Evolutionary conservation across 1,140 invertebrate species (phyloP).

Genomic region (Drosophila trapezifrons): DNA sequence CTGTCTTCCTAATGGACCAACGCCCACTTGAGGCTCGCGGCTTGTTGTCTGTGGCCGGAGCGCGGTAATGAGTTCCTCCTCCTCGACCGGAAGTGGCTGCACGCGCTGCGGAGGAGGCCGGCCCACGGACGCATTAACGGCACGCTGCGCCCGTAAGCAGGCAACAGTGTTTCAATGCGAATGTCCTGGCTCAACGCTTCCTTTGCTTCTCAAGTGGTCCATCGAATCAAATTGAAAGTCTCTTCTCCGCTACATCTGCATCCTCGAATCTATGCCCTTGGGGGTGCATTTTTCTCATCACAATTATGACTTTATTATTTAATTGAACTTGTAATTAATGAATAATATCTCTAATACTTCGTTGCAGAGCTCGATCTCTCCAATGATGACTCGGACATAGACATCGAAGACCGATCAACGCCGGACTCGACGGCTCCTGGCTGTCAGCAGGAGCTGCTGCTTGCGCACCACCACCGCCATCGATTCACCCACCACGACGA

Average conservation of each 20-base stretch:
- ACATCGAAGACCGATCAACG: constrained; percentile 84
- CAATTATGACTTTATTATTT: neutral
- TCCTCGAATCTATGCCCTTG: neutral
- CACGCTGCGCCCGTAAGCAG: constrained; percentile 63
- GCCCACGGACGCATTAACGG: constrained; percentile 50
- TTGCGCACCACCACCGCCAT: constrained; percentile 36
- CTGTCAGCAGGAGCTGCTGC: constrained; percentile 65
- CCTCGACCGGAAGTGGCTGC: constrained; percentile 57
- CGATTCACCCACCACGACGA: constrained; percentile 62
- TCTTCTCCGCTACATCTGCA: neutral
- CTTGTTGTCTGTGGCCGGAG: constrained; percentile 58
- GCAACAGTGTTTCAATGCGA: constrained; percentile 27
- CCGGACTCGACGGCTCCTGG: constrained; percentile 71
- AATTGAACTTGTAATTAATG: neutral
- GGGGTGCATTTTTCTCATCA: neutral
- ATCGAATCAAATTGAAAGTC: neutral
- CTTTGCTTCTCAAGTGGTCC: constrained; percentile 6
- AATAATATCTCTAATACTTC: neutral
- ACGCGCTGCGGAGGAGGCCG: constrained; percentile 36
- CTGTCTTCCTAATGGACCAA: constrained; percentile 62
- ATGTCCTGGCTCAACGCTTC: constrained; percentile 4
- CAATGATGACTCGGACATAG: constrained; percentile 82
- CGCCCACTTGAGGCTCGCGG: constrained; percentile 61
- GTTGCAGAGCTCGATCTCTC: constrained; percentile 72
- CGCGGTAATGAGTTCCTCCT: constrained; percentile 50